A percentile compares a stretch with the other conserved stretches of the same genome.
phyloP scores from a whole-genome alignment of 2,888 invertebrate genomes.

The Andrena hattorfiana region DNA sequence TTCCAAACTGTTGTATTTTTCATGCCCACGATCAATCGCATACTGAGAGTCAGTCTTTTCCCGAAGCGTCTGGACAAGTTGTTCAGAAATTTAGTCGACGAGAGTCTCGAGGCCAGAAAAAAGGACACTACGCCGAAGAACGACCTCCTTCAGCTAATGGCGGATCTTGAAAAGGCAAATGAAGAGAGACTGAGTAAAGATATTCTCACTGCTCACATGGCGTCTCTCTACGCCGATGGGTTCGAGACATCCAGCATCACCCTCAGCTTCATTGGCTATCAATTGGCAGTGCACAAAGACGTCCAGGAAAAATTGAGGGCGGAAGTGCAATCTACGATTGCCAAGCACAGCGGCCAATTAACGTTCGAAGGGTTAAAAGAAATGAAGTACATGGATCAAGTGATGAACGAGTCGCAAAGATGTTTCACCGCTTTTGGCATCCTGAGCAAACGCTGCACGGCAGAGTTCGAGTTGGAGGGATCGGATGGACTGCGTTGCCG shows the following conservation, averaged over 20 bases:
- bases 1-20: conserved; percentile 46
- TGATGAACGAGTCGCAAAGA: conserved; percentile 80
- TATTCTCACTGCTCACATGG: conserved; percentile 83
- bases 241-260: conserved; percentile 86
- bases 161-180: conserved; percentile 74
- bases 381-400: conserved; percentile 86
- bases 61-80: conserved; percentile 68
- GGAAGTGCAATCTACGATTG: conserved; percentile 81
- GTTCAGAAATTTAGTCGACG: conserved; percentile 69
- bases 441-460: conserved; percentile 69
- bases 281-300: conserved; percentile 84
- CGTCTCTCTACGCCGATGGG: conserved; percentile 86
- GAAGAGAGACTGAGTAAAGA: conserved; percentile 77
- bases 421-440: conserved; percentile 33
- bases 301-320: conserved; percentile 85
- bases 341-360: conserved; percentile 77
- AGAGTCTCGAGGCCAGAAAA: conserved; percentile 69
- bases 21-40: conserved; percentile 53
- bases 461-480: conserved; percentile 67
- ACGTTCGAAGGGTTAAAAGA: conserved; percentile 85
- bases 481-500: conserved; percentile 71
- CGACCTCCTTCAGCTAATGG: conserved; percentile 86
- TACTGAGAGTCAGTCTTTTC: conserved; percentile 56
- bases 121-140: conserved; percentile 75
- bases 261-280: conserved; percentile 84